A percentile compares a stretch with the other conserved stretches of the same genome.
Conservation (phyloP, 2,113 vertebrate species). For the Aptenodytes forsteri region DNA sequence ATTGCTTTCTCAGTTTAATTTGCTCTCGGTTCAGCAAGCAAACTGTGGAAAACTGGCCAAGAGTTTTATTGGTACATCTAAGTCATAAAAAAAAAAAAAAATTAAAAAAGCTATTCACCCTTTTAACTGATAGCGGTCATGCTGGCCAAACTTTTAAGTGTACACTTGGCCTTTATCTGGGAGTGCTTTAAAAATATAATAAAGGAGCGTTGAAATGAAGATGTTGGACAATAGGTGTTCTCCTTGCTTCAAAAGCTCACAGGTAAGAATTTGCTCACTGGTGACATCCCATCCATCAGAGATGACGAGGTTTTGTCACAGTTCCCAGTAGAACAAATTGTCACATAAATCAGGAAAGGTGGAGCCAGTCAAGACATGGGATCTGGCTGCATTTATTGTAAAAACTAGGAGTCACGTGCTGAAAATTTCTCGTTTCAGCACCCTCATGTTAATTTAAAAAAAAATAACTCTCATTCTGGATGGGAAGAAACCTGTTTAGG, state of each 20-base stretch:
- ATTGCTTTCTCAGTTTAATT: neutral
- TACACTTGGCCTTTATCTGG: conserved; percentile 5
- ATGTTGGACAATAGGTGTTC: neutral
- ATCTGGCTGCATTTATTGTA: neutral
- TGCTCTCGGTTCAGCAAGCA: neutral
- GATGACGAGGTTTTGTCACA: conserved; percentile 39
- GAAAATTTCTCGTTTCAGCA: neutral
- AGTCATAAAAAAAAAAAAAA: neutral
- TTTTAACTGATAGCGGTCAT: neutral
- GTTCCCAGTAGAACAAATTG: conserved; percentile 1
- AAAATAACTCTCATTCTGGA: neutral
- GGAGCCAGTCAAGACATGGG: neutral
- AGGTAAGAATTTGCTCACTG: conserved; percentile 28
- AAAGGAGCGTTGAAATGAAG: conserved; percentile 23
- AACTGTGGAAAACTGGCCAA: conserved; percentile 12
- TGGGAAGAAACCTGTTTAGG: neutral
- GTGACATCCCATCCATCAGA: conserved; percentile 67
- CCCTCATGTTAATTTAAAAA: neutral
- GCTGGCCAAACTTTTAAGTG: neutral
- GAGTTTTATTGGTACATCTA: conserved; percentile 13
- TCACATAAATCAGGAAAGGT: conserved; percentile 24
- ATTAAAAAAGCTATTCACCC: neutral
- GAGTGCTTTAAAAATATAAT: neutral
- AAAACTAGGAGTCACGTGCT: neutral
- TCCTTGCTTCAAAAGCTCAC: neutral